Conservation (phyloP, 2,888 invertebrate genomes). For the Erannis defoliaria region DNA sequence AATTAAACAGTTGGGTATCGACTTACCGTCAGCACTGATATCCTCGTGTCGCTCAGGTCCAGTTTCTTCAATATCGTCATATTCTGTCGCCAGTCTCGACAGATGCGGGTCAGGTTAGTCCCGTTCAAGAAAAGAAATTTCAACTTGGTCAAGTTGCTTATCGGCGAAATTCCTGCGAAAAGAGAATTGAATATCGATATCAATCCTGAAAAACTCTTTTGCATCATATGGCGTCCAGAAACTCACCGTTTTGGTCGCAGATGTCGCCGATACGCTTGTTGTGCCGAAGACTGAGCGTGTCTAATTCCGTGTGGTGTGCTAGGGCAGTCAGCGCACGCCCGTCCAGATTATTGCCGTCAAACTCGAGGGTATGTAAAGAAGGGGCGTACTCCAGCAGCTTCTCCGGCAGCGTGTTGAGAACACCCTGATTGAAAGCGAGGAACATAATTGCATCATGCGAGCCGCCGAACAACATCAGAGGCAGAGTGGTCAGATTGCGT, state of each 20-base stretch:
- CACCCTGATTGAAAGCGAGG: neutral
- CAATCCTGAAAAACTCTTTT: no score
- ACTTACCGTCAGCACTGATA: conserved; percentile 12
- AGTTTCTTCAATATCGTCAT: conserved; percentile 22
- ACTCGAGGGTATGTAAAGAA: neutral
- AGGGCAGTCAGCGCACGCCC: no score
- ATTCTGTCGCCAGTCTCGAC: conserved; percentile 41
- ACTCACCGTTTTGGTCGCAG: no score
- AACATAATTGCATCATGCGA: no score
- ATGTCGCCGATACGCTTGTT: neutral
- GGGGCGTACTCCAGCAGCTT: neutral
- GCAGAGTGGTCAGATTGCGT: neutral
- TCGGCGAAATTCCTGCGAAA: conserved; percentile 25
- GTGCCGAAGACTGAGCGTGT: neutral
- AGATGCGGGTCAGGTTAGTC: conserved; percentile 33
- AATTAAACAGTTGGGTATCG: no score
- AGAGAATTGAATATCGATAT: neutral
- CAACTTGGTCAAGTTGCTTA: conserved; percentile 8
- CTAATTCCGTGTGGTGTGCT: no score
- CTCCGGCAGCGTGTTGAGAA: neutral
- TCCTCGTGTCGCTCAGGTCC: conserved; percentile 14
- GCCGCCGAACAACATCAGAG: neutral
- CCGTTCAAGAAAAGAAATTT: conserved; percentile 8
- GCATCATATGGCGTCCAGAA: no score
- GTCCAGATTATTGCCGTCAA: no score